A percentile compares a stretch with the other conserved stretches of the same genome.
phyloP scores from a whole-genome alignment of 2,797 vertebrate genomes.

The Aythya fuligula region DNA sequence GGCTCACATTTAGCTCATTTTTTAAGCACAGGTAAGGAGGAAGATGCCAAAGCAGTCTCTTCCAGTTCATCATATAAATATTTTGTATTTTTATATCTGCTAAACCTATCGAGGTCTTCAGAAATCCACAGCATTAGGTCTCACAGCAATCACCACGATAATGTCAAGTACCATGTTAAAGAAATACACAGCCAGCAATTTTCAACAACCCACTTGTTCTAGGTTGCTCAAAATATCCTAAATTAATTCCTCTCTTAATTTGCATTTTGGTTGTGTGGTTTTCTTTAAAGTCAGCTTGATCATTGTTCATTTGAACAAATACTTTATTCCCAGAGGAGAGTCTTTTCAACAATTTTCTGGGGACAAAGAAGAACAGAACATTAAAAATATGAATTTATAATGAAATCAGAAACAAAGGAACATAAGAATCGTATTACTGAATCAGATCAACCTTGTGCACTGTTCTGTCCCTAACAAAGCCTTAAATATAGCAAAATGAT shows the following conservation, averaged over 20 bases:
- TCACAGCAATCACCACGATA: background rate
- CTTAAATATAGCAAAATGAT: conserved; percentile 77
- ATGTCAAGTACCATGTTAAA: background rate
- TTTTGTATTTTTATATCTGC: background rate
- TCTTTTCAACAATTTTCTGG: conserved; percentile 68
- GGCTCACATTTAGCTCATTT: background rate
- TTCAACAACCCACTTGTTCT: conserved; percentile 32
- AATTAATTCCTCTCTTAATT: conserved; percentile 19
- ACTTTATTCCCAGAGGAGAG: conserved; percentile 73
- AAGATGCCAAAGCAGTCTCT: background rate
- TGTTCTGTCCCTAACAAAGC: conserved; percentile 63
- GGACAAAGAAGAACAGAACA: conserved; percentile 74
- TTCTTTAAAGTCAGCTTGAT: conserved; percentile 40
- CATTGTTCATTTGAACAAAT: conserved; percentile 70
- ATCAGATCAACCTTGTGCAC: conserved; percentile 63
- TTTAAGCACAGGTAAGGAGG: background rate
- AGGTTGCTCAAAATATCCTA: conserved; percentile 16
- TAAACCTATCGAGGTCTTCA: background rate
- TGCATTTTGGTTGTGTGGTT: conserved; percentile 15
- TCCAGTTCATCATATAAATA: background rate
- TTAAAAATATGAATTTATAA: conserved; percentile 78
- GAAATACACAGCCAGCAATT: background rate
- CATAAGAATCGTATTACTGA: conserved; percentile 48
- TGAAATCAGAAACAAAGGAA: conserved; percentile 67
- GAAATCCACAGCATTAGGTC: background rate